Evolutionary conservation across 2,113 vertebrate genomes (phyloP).

Genomic region (Sinocyclocheilus anophthalmus): DNA sequence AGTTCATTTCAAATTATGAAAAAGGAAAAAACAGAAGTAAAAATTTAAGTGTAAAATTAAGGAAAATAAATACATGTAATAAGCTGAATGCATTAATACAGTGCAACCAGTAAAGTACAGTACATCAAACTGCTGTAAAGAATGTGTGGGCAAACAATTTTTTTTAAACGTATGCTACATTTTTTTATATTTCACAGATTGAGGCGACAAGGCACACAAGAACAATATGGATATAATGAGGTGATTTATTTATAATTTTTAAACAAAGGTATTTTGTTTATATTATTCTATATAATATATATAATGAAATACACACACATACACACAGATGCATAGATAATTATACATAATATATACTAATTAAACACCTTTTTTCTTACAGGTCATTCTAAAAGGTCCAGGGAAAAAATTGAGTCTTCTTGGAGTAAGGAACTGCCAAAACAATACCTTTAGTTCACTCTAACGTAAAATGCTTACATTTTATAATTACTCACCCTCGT

Average conservation of each 20-base stretch:
- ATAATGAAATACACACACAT: too few species aligned
- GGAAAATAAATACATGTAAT: neutral
- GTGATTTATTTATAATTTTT: slow-evolving; percentile 54
- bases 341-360: neutral
- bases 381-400: slow-evolving; percentile 78
- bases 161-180: neutral
- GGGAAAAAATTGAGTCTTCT: slow-evolving; percentile 78
- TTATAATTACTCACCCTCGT: too few species aligned
- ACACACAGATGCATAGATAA: neutral
- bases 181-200: slow-evolving; percentile 65
- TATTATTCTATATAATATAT: neutral
- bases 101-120: neutral
- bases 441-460: neutral
- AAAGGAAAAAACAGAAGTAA: neutral
- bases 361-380: slow-evolving; percentile 30
- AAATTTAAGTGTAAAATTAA: neutral
- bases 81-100: neutral
- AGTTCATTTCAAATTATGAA: neutral
- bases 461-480: neutral
- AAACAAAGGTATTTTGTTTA: too few species aligned
- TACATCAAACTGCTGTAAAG: neutral
- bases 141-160: neutral
- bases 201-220: slow-evolving; percentile 68
- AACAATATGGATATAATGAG: slow-evolving; percentile 77
- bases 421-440: slow-evolving; percentile 71